phyloP scores from a whole-genome alignment of 2,888 invertebrate species.

The Itoplectis maculator region DNA sequence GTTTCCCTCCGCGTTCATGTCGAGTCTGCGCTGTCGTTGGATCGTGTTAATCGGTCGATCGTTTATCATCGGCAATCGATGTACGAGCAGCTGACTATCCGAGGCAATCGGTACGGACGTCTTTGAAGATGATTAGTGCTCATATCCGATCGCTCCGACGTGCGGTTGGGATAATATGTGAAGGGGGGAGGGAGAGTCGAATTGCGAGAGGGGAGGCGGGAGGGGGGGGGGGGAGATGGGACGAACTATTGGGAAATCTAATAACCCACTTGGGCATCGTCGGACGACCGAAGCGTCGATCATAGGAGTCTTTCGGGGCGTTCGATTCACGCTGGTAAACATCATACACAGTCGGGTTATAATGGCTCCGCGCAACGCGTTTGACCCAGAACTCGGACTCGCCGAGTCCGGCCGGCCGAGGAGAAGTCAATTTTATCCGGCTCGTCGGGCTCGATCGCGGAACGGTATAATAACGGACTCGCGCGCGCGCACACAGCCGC shows the following conservation, averaged over 20 bases:
- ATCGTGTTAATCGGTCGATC: constrained; percentile 11
- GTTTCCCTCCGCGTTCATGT: neutral
- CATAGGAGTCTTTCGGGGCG: constrained; percentile 5
- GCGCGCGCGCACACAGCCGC: constrained; percentile 35
- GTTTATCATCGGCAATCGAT: too few species aligned
- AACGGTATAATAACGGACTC: constrained; percentile 67
- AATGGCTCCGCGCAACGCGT: constrained; percentile 40
- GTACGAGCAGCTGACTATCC: too few species aligned
- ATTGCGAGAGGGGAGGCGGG: too few species aligned
- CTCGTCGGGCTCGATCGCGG: constrained; percentile 47
- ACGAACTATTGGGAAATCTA: constrained; percentile 43
- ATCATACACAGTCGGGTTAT: constrained; percentile 25
- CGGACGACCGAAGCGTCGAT: constrained; percentile 22
- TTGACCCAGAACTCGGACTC: constrained; percentile 60
- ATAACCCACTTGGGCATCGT: constrained; percentile 37
- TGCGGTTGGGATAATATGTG: constrained; percentile 43
- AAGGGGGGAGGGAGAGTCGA: neutral
- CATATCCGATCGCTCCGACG: constrained; percentile 21
- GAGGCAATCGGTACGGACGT: too few species aligned
- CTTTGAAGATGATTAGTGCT: constrained; percentile 38
- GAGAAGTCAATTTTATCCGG: constrained; percentile 57
- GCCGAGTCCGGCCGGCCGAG: constrained; percentile 47
- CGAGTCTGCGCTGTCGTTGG: neutral
- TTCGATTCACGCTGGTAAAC: constrained; percentile 44
- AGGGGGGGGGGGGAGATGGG: neutral